Percentiles rank a stretch among this genome's conserved stretches.
phyloP scores from a whole-genome alignment of 2,888 invertebrate genomes.

The Drosophila subsilvestris region DNA sequence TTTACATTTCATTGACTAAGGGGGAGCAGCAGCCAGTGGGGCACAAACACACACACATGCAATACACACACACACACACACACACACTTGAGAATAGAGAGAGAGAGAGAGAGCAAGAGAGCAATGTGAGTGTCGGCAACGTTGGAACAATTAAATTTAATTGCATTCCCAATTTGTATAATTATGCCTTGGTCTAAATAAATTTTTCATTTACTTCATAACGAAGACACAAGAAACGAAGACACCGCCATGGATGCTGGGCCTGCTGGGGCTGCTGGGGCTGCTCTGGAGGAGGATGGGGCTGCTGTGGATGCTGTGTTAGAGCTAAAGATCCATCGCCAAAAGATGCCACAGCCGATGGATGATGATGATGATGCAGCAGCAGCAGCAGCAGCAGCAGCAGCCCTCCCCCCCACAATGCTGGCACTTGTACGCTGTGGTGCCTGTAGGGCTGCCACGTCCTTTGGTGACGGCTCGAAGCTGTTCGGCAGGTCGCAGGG shows the following conservation, averaged over 20 bases:
- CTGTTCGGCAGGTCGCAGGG: too few species aligned
- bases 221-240: conserved; percentile 45
- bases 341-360: not conserved
- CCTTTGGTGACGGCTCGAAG: too few species aligned
- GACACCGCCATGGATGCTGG: conserved; percentile 16
- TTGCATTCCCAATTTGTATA: conserved; percentile 81
- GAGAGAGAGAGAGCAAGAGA: conserved; percentile 23
- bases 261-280: too few species aligned
- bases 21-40: conserved; percentile 10
- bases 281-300: too few species aligned
- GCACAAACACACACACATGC: conserved; percentile 20
- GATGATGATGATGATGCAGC: not conserved
- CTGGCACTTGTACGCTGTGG: too few species aligned
- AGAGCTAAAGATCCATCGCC: conserved; percentile 9
- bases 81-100: conserved; percentile 20
- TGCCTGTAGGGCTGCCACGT: too few species aligned
- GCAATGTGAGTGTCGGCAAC: conserved; percentile 67
- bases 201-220: conserved; percentile 74
- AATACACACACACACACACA: conserved; percentile 23
- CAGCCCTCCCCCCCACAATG: too few species aligned
- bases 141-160: conserved; percentile 78
- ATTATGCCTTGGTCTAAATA: conserved; percentile 77
- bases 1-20: conserved; percentile 74
- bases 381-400: not conserved
- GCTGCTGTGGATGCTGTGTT: not conserved